Evolutionary conservation across 2,113 vertebrate species (phyloP), one percentile per base, ranked within the genome.

Genomic region (Petroica traversi): DNA sequence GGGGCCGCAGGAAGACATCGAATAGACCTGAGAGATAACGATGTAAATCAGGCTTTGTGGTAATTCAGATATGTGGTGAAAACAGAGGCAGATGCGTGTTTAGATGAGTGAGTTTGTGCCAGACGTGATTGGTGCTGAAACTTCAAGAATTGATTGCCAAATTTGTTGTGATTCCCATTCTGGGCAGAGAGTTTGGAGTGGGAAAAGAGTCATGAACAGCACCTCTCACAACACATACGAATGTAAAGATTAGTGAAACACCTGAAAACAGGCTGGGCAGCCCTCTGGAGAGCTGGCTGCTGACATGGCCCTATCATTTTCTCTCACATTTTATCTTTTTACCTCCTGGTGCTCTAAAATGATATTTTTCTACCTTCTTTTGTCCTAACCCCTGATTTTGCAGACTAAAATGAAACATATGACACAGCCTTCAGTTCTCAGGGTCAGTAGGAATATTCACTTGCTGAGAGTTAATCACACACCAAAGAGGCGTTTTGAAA

Each of bases 21-120:
- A 88, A 46, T 38, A 54, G 55, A 85, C 51, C 63, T 29, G 22
- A 31, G 55, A 71, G 88, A 93, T 94, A 94, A 78, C 43, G 38
- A 33, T 74, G 85, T 67, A 95, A 77, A 96, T 94, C 81, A 93
- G 23, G 9, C 57, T 77, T 88, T 92, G 78, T 64, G 92, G 90
- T 61, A 78, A 57, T 93, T 62, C 75, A 94, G 73, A 62, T 58
- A 55, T 45, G 63, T 74, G 82, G 43, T 90, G 90, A 95, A 92
- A 95, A 95, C 66, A 87, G 77, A 89, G 19, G 67, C 36, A 88
- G 89, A 88, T 82, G 23, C 36, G 46, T 72, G 55, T 85, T 96
- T 86, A 91, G 90, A 96, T 94, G 67, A 96, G 57, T 25, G 31
- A 75, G 48, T 89, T 89, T 72, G 66, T 8, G 3, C n/a, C 76